phyloP scores from a whole-genome alignment of 2,797 vertebrate genomes.

The Sphaeramia orbicularis region DNA sequence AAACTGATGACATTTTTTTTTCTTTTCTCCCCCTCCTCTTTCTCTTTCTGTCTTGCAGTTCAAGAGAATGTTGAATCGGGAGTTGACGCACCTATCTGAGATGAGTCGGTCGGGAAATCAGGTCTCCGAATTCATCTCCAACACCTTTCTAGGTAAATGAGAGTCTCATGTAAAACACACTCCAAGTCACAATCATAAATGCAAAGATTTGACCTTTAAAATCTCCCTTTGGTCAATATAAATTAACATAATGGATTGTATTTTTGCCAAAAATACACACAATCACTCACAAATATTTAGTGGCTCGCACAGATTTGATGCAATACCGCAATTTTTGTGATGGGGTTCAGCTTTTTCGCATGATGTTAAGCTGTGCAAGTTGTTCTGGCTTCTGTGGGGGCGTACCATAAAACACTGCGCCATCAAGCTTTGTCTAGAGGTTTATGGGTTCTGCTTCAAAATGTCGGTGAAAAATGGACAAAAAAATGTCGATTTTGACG shows the following conservation, averaged over 20 bases:
- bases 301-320: not conserved
- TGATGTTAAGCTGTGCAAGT: constrained; percentile 51
- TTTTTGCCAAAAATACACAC: not conserved
- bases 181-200: constrained; percentile 11
- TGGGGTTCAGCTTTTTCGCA: constrained; percentile 24
- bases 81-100: constrained; percentile 99
- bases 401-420: constrained; percentile 75
- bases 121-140: constrained; percentile 99
- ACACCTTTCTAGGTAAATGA: constrained; percentile 98
- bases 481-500: not conserved
- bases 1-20: constrained; percentile 67
- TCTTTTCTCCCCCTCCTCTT: constrained; percentile 1
- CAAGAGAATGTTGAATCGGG: constrained; percentile 99
- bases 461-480: constrained; percentile 2
- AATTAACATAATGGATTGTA: not conserved
- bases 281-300: constrained; percentile 7
- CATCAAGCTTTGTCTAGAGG: constrained; percentile 60
- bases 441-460: constrained; percentile 25
- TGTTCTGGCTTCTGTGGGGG: constrained; percentile 72
- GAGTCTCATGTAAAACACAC: constrained; percentile 24
- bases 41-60: constrained; percentile 86
- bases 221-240: not conserved
- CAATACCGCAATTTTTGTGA: constrained; percentile 38
- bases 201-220: not conserved
- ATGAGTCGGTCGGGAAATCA: constrained; percentile 99